phyloP scores from a whole-genome alignment of 1,140 invertebrate genomes.

The Spodoptera litura region DNA sequence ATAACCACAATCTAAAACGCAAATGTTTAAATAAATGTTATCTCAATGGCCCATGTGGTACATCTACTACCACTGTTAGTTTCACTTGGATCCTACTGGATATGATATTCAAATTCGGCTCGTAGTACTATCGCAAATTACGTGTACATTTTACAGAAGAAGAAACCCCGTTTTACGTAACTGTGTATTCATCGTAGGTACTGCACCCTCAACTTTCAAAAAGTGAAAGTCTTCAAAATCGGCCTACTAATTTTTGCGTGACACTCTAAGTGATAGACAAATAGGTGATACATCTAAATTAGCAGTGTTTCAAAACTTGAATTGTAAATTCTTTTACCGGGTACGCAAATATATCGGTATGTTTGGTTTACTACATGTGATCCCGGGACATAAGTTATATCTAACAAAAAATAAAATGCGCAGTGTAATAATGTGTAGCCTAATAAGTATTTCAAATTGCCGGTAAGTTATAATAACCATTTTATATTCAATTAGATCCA shows the following conservation, averaged over 20 bases:
- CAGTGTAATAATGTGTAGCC: background rate
- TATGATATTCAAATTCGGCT: conserved; percentile 11
- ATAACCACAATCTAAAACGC: no score
- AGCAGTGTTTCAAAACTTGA: background rate
- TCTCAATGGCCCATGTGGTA: no score
- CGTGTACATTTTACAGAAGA: conserved; percentile 23
- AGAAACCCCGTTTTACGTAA: conserved; percentile 24
- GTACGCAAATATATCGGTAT: background rate
- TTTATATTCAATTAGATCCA: background rate
- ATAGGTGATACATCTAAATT: conserved; percentile 14
- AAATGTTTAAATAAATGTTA: no score
- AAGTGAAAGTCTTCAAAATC: conserved; percentile 32
- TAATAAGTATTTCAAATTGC: background rate
- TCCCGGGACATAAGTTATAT: background rate
- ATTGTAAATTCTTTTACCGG: background rate
- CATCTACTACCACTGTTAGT: background rate
- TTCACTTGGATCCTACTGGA: no score
- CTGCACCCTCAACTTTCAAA: conserved; percentile 29
- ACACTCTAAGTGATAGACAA: conserved; percentile 29
- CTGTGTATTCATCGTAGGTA: conserved; percentile 20
- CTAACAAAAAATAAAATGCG: background rate
- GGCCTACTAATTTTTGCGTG: conserved; percentile 30
- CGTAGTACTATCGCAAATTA: conserved; percentile 5
- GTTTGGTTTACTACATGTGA: background rate
- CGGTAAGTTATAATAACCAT: conserved; percentile 5